Conservation (phyloP, 2,113 vertebrate species). For the rabbit (Oryctolagus cuniculus) region DNA sequence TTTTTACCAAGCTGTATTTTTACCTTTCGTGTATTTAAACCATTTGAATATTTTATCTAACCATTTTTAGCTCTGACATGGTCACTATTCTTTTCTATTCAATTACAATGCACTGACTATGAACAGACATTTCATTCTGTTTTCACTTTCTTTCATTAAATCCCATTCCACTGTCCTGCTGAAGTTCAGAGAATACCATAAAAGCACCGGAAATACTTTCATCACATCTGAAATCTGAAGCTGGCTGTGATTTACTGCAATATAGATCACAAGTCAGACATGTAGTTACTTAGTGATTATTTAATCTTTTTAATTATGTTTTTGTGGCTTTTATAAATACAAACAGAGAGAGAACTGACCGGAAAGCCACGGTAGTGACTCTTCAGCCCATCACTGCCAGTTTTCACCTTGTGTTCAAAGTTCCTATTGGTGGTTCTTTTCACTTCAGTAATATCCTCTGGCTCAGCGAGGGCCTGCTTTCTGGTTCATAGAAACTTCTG, state of each 20-base stretch:
- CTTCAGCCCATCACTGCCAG: not conserved
- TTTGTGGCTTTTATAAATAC: not conserved
- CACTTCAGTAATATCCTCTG: not conserved
- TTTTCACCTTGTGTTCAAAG: not conserved
- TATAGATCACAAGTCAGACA: not conserved
- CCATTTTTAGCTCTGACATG: not conserved
- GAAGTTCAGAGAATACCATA: constrained; percentile 45
- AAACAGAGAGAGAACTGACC: not conserved
- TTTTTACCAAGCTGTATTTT: constrained; percentile 23
- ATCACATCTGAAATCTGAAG: not conserved
- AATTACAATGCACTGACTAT: not conserved
- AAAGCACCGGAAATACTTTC: constrained; percentile 19
- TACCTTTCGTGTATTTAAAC: not conserved
- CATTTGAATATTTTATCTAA: constrained; percentile 14
- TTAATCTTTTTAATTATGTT: not conserved
- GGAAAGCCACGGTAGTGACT: not conserved
- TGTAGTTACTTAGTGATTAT: not conserved
- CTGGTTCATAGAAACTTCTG: not conserved
- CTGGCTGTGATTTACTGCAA: constrained; percentile 26
- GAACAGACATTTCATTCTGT: not conserved
- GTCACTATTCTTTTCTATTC: constrained; percentile 14
- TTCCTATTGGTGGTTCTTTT: not conserved
- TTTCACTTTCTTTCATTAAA: constrained; percentile 45
- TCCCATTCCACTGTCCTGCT: constrained; percentile 24
- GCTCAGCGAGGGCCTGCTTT: not conserved